Evolutionary conservation across 2,113 vertebrate genomes (phyloP).

Genomic region (Spea multiplicata): DNA sequence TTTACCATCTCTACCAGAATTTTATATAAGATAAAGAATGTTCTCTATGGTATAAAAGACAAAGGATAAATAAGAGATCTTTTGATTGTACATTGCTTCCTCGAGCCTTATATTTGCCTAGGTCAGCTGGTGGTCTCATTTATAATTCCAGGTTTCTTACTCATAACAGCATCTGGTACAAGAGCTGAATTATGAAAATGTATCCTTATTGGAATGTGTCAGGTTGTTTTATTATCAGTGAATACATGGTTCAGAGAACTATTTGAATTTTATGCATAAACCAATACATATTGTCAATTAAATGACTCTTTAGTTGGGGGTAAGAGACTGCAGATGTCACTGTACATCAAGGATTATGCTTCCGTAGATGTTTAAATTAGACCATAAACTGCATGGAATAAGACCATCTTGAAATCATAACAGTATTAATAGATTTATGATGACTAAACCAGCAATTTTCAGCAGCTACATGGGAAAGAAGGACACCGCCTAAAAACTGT

Average conservation of each 20-base stretch:
- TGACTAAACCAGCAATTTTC: no score
- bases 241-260: conserved; percentile 8
- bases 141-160: conserved; percentile 10
- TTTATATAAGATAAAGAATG: conserved; percentile 32
- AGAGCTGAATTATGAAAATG: conserved; percentile 16
- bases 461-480: no score
- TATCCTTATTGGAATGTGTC: conserved; percentile 12
- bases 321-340: not conserved
- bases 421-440: no score
- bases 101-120: conserved; percentile 25
- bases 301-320: not conserved
- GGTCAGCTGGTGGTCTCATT: conserved; percentile 36
- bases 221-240: conserved; percentile 2
- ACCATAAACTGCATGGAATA: no score
- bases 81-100: conserved; percentile 32
- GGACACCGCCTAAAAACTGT: no score
- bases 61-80: conserved; percentile 35
- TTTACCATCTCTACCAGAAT: conserved; percentile 38
- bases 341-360: not conserved
- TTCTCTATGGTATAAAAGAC: conserved; percentile 40
- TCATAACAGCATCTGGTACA: conserved; percentile 10
- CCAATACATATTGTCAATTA: conserved; percentile 10
- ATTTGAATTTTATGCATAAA: not conserved
- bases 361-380: no score
- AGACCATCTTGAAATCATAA: no score